These are phyloP conservation scores for Trilocha varians DNA, from an alignment of 2,888 invertebrate species.

Conservation along the genomic window DNA sequence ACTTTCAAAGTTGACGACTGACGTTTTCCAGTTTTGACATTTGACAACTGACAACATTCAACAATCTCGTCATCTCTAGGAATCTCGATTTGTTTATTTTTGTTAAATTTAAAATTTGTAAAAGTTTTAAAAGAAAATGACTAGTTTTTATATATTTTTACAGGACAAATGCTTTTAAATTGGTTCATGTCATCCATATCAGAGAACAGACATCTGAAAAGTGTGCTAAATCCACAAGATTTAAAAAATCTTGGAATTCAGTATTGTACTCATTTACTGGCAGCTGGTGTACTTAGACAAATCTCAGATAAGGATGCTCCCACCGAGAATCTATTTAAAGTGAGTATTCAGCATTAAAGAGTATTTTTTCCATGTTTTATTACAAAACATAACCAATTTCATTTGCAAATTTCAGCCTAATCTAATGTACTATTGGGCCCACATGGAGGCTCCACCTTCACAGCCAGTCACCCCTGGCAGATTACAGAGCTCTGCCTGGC, in stretches of 20 bases:
- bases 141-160: constrained; percentile 25
- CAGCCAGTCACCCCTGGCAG: constrained; percentile 82
- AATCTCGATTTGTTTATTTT: constrained; percentile 4
- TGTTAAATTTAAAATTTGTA: constrained; percentile 1
- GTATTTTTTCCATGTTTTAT: no score
- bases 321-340: constrained; percentile 80
- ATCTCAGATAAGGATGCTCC: constrained; percentile 82
- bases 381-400: no score
- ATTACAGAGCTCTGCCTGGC: constrained; percentile 82
- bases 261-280: constrained; percentile 89
- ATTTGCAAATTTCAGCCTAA: constrained; percentile 79
- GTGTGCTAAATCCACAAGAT: constrained; percentile 78
- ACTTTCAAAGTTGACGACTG: no score
- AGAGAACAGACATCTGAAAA: constrained; percentile 78
- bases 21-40: no score
- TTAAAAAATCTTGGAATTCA: constrained; percentile 84
- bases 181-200: constrained; percentile 88
- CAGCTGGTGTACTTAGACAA: constrained; percentile 88
- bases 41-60: background rate
- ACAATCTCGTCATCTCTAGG: background rate
- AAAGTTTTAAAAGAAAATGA: background rate
- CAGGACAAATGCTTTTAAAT: constrained; percentile 94
- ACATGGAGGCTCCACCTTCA: constrained; percentile 79
- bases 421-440: constrained; percentile 93
- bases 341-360: no score